Percentiles rank a stretch among this genome's conserved stretches.
These are phyloP conservation scores for Brachionus koreanus DNA, from an alignment of 1,140 invertebrate genomes.

Conservation along the genomic window DNA sequence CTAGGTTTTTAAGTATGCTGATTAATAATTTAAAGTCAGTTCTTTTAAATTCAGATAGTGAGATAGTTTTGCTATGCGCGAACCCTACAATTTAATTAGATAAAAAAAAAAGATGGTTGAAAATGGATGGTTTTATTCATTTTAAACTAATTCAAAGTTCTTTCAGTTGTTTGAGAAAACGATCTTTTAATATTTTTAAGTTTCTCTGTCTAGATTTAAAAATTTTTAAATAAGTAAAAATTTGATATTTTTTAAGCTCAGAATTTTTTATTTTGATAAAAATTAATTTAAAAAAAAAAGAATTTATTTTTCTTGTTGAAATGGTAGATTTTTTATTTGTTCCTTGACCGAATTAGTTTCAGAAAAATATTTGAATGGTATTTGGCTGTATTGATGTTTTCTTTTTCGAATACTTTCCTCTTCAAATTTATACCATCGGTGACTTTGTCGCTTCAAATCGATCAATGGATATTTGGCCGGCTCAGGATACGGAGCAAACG, in stretches of 20 bases:
- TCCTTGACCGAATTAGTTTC: neutral
- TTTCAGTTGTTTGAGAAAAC: too few species aligned
- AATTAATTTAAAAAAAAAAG: neutral
- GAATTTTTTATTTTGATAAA: neutral
- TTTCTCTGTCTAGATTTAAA: too few species aligned
- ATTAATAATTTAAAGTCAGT: too few species aligned
- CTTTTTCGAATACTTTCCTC: slow-evolving; percentile 2
- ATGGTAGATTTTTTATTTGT: slow-evolving; percentile 28
- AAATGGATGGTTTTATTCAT: too few species aligned
- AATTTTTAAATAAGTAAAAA: too few species aligned
- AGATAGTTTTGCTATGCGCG: too few species aligned
- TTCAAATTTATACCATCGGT: slow-evolving; percentile 39
- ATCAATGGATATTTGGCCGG: slow-evolving; percentile 55
- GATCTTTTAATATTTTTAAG: too few species aligned
- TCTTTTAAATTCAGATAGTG: too few species aligned
- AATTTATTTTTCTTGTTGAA: slow-evolving; percentile 33
- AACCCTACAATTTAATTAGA: too few species aligned
- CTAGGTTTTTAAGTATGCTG: too few species aligned
- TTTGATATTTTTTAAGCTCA: neutral
- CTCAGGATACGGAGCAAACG: slow-evolving; percentile 68
- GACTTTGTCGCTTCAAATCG: neutral
- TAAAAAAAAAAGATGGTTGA: too few species aligned
- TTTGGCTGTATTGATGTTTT: neutral
- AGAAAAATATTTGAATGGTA: slow-evolving; percentile 41
- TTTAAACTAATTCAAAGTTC: too few species aligned